Evolutionary conservation across 2,113 vertebrate genomes (phyloP).

Genomic region (Micronycteris hirsuta): DNA sequence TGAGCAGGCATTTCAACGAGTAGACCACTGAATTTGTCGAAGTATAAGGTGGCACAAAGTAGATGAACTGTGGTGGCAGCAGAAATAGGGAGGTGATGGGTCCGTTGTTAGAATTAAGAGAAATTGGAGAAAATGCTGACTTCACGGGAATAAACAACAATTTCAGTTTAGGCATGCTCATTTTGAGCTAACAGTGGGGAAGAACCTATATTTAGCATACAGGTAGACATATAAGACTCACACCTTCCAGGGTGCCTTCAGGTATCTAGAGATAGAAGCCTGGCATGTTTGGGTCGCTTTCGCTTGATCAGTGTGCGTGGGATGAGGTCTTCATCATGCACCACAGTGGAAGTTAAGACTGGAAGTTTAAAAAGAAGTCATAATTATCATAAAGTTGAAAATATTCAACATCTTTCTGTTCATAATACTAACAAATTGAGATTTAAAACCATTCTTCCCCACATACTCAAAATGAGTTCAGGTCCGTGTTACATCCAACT

Average conservation of each 20-base stretch:
- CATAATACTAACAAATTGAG: not conserved
- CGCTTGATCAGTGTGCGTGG: rapidly evolving
- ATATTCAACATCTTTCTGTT: not conserved
- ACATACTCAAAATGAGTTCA: not conserved
- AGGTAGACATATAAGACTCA: not conserved
- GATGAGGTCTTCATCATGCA: not conserved
- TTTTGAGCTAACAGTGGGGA: not conserved
- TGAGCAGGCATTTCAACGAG: not conserved
- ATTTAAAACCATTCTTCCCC: not conserved
- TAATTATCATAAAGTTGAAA: not conserved
- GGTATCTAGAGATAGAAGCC: not conserved
- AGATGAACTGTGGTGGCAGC: not conserved
- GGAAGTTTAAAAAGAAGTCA: not conserved
- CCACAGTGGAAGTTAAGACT: not conserved
- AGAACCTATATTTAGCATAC: not conserved
- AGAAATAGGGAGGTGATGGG: not conserved
- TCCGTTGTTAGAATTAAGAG: not conserved
- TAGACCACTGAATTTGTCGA: not conserved
- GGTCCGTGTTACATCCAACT: not conserved
- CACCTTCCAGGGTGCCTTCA: not conserved
- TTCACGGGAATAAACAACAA: not conserved
- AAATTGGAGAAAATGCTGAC: not conserved
- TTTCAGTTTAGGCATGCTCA: not conserved
- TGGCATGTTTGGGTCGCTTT: not conserved
- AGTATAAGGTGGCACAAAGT: no score